Percentiles rank a stretch among this genome's conserved stretches.
phyloP scores from a whole-genome alignment of 2,113 vertebrate species.

The Amphiprion ocellaris region DNA sequence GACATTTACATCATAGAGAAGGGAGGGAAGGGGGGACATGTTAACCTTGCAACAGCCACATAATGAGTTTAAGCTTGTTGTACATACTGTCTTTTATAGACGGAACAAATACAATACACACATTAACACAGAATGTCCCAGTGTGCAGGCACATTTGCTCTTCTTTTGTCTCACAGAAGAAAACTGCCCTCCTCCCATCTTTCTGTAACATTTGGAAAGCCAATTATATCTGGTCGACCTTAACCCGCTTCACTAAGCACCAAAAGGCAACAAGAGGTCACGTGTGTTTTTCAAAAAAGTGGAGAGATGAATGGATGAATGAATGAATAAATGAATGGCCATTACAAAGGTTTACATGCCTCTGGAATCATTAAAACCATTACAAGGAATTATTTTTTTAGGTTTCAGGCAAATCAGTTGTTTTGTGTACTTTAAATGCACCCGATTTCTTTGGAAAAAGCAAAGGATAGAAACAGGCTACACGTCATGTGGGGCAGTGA shows the following conservation, averaged over 20 bases:
- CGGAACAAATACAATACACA: conserved; percentile 78
- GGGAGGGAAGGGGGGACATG: conserved; percentile 49
- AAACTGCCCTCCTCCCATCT: conserved; percentile 54
- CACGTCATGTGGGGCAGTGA: conserved; percentile 71
- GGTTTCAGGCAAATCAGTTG: conserved; percentile 48
- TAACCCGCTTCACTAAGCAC: conserved; percentile 72
- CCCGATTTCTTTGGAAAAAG: conserved; percentile 65
- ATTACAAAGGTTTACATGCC: conserved; percentile 58
- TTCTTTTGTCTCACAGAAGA: conserved; percentile 59
- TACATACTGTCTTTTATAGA: conserved; percentile 81
- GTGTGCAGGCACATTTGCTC: conserved; percentile 73
- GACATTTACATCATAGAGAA: conserved; percentile 74
- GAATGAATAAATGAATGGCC: conserved; percentile 54
- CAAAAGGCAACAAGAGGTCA: conserved; percentile 76
- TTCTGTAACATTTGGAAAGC: conserved; percentile 70
- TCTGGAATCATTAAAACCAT: conserved; percentile 59
- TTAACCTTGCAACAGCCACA: conserved; percentile 74
- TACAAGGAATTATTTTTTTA: conserved; percentile 29
- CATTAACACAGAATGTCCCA: conserved; percentile 78
- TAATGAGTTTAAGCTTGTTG: conserved; percentile 76
- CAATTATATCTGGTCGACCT: conserved; percentile 63
- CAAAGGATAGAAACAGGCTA: conserved; percentile 58
- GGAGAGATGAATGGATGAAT: conserved; percentile 55
- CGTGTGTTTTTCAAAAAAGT: conserved; percentile 57
- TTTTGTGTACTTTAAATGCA: conserved; percentile 74